phyloP scores from a whole-genome alignment of 2,797 vertebrate genomes.

The Melanotaenia nigrans region DNA sequence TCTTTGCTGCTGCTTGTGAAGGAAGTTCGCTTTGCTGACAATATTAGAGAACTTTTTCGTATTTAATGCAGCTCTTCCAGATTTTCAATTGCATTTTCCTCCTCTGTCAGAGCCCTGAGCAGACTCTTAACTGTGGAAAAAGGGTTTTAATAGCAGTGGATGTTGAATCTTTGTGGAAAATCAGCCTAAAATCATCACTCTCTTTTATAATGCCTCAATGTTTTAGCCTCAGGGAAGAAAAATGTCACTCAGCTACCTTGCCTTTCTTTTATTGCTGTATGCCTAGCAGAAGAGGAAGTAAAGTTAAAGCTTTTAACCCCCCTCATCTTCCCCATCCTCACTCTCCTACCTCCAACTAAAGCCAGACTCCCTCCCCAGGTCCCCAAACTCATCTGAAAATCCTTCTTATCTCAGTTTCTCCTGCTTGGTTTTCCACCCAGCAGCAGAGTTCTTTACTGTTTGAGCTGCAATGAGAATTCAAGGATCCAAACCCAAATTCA shows the following conservation, averaged over 20 bases:
- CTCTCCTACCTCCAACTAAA: conserved; percentile 23
- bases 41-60: too few relatives aligned
- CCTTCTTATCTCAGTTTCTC: conserved; percentile 55
- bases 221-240: background rate
- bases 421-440: conserved; percentile 14
- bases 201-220: background rate
- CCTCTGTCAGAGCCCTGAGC: background rate
- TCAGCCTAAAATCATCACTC: background rate
- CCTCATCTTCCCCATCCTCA: background rate
- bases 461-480: conserved; percentile 17
- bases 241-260: background rate
- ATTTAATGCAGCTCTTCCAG: too few relatives aligned
- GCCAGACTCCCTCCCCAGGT: conserved; percentile 49
- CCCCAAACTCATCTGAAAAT: conserved; percentile 64
- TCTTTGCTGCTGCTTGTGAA: background rate
- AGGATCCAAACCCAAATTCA: conserved; percentile 19
- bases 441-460: conserved; percentile 3
- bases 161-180: background rate
- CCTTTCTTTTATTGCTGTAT: background rate
- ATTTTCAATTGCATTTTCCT: background rate
- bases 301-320: conserved; percentile 27
- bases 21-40: too few relatives aligned
- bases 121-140: background rate
- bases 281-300: conserved; percentile 14
- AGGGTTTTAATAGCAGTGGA: background rate